Conservation (phyloP, 2,113 vertebrate genomes). For the Cebidichthys violaceus region DNA sequence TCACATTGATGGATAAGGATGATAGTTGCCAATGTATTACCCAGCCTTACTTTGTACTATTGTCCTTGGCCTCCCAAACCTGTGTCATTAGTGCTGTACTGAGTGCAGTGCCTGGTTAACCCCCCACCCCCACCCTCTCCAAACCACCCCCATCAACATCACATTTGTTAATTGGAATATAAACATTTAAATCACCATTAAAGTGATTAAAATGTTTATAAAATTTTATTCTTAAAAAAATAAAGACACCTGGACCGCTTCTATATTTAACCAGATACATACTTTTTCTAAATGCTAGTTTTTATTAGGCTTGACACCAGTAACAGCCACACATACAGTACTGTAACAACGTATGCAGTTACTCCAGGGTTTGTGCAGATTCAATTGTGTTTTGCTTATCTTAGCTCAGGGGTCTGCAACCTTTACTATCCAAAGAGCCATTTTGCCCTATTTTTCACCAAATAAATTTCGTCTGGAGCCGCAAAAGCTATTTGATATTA, state of each 20-base stretch:
- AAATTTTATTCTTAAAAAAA: too few relatives aligned
- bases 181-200: too few relatives aligned
- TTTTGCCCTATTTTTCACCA: too few relatives aligned
- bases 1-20: not conserved
- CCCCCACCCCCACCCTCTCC: not conserved
- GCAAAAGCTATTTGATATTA: too few relatives aligned
- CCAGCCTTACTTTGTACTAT: not conserved
- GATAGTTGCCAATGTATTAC: not conserved
- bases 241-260: not conserved
- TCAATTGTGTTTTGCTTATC: constrained; percentile 1
- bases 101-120: not conserved
- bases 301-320: not conserved
- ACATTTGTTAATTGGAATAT: too few relatives aligned
- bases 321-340: not conserved
- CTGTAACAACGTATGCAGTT: constrained; percentile 8
- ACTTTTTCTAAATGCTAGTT: not conserved
- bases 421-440: too few relatives aligned
- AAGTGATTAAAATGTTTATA: not conserved
- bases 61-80: not conserved
- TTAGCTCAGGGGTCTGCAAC: too few relatives aligned
- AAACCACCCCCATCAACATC: not conserved
- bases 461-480: too few relatives aligned
- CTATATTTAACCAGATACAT: not conserved
- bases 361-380: constrained; percentile 10
- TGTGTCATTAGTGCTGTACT: not conserved